Base-by-base conservation (phyloP, 1,140 invertebrate genomes). In the Camponotus pennsylvanicus region DNA sequence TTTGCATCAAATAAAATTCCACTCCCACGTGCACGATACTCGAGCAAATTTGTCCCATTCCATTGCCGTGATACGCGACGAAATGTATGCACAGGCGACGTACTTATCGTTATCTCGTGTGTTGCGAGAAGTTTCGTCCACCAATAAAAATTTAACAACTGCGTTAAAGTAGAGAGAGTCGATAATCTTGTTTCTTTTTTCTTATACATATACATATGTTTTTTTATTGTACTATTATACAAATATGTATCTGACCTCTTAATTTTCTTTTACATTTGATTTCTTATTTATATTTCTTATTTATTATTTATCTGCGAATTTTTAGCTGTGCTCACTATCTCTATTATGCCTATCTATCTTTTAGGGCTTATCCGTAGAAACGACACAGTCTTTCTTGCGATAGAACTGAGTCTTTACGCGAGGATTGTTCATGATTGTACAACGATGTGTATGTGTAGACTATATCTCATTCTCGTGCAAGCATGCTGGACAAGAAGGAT, bases 41-140 rank as follows among this genome's bases (percentile, higher is more conserved):
- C 37, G 71, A 61, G 11, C 75, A 87, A 69, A 83, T 82, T 73
- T 73, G 52, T 73, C 69, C 52, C 61, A 37, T 86, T 78, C n/a
- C 9, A 69, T 67, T 49, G 57, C 3, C n/a, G 52, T 64, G 34
- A 70, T 85, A 45, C 42, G 55, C 85, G 63, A 21, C 63, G 40
- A 40, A 63, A 83, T 89, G 88, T 86, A 83, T 89, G 88, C 88
- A 89, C 88, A 89, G 85, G 88, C 88, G 88, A 89, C 45, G 63
- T 67, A 32, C 71, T 70, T 64, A 86, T 70, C 4, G 64, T 49
- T 86, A 63, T 73, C 4, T 69, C 57, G 13, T 32, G 45, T 15
- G 59, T 80, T 66, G 75, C 21, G 55, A 70, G 52, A 57, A n/a
- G 70, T 55, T 34, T 42, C 15, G 34, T 69, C 13, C 18, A 57